Evolutionary conservation across 1,140 invertebrate species (phyloP).

Genomic region (Yoshiicerus persimilis): DNA sequence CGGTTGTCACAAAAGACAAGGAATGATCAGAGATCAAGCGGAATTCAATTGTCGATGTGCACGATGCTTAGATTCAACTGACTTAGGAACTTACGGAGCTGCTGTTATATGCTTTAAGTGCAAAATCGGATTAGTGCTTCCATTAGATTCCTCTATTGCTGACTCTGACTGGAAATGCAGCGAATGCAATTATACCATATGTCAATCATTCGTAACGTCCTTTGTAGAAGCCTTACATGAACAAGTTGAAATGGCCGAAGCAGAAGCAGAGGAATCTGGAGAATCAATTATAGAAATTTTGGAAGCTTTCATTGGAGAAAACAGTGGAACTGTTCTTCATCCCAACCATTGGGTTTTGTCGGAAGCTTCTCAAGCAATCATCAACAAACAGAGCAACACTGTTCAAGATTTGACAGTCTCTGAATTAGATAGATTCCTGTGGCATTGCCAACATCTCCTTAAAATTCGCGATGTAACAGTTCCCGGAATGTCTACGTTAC

Average conservation of each 20-base stretch:
- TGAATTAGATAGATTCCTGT: not conserved
- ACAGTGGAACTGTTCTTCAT: constrained; percentile 24
- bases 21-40: constrained; percentile 30
- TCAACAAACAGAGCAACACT: not conserved
- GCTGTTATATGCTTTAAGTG: constrained; percentile 36
- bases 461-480: constrained; percentile 27
- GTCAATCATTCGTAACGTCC: constrained; percentile 8
- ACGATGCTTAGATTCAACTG: constrained; percentile 24
- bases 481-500: constrained; percentile 35
- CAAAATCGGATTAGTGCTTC: constrained; percentile 32
- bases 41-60: constrained; percentile 38
- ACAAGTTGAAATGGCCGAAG: constrained; percentile 26
- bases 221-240: constrained; percentile 35
- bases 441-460: constrained; percentile 28
- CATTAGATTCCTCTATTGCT: not conserved
- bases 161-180: constrained; percentile 37
- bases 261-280: constrained; percentile 27
- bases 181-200: constrained; percentile 32
- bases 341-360: constrained; percentile 41
- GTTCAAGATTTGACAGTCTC: not conserved
- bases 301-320: constrained; percentile 25
- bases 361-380: constrained; percentile 3
- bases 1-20: constrained; percentile 28
- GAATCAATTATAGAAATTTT: constrained; percentile 20
- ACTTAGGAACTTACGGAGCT: constrained; percentile 15